Evolutionary conservation across 2,797 vertebrate species (phyloP), one percentile per base, ranked within the genome.

Genomic region (Rhinichthys osculus): DNA sequence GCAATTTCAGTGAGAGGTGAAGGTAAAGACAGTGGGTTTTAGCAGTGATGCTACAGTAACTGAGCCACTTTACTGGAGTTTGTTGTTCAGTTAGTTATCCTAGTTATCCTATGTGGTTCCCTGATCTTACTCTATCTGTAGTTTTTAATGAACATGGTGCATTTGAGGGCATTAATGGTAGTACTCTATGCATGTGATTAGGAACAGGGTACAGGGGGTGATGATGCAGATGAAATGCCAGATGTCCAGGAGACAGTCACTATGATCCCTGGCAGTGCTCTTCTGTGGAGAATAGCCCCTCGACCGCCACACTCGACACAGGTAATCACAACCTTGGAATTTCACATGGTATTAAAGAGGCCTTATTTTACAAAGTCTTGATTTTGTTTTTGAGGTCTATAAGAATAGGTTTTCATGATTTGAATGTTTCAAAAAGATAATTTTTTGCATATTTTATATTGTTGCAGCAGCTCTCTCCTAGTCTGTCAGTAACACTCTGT

Each of bases 241-340:
- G 97, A 96, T 38, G 87, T 95, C 85, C 97, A 97, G 87, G 98
- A 99, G 87, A 98, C 97, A 0, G 97, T 99, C 84, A 95, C 96
- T 91, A 97, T 98, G 92, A 94, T 99, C 90, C 97, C 97, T 64
- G 98, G 98, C 94, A 99, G 98, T 93, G 96, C 96, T 93, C 96
- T 99, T 81, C 95, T 99, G 84, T 99, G 98, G 98, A 98, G 97
- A 92, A 96, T 99, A 93, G 94, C 93, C 10, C 94, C 95, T 3
- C 95, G 97, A 83, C 98, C 98, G 21, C 91, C 96, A 89, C 95
- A 98, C 92, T 98, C 98, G 1, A 93, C 96, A 35, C 95, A 98
- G 97, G 98, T 99, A 89, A 86, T 82, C 64, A 17, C 30, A 33
- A 8, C 64, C 30, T 66, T 33, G 14, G 64, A 66, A 16, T 33